Base-by-base conservation (phyloP, 1,140 invertebrate species). In the Anthonomus grandis region DNA sequence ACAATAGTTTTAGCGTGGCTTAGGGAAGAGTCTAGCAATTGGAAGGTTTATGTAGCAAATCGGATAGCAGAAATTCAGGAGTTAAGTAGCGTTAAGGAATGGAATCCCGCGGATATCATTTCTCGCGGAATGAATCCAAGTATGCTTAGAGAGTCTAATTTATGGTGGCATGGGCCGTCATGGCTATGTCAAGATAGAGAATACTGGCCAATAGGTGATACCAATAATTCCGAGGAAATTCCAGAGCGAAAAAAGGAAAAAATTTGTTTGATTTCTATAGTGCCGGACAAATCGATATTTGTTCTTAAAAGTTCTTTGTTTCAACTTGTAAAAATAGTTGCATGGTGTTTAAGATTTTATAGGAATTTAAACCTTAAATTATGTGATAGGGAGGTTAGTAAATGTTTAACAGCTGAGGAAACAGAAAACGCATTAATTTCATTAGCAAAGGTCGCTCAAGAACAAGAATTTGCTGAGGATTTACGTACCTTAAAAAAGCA, bases 1-100 rank as follows among this genome's bases (percentile, higher is more conserved):
- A 74, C 68, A 0, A 69, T 76, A 0, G 70, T 73, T 2, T 44
- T 76, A n/a, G 60, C 57, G 19, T 62, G 59, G 46, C 45, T 71
- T 42, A 44, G n/a, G n/a, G n/a, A n/a, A n/a, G n/a, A n/a, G n/a
- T n/a, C n/a, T n/a, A n/a, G n/a, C n/a, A n/a, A n/a, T 31, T 31
- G 27, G 27, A 31, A 31, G 27, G 27, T 31, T n/a, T 31, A 8
- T 31, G 27, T 31, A n/a, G 27, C 27, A 6, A 31, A 31, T n/a
- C 6, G 27, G 27, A n/a, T 31, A n/a, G 27, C 27, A 31, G 27
- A 31, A 31, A 31, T 31, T 31, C 27, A 31, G n/a, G n/a, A n/a
- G n/a, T n/a, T n/a, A n/a, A n/a, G n/a, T n/a, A n/a, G n/a, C n/a
- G n/a, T n/a, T n/a, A n/a, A n/a, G n/a, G n/a, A n/a, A n/a, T n/a